Evolutionary conservation across 1,140 invertebrate species (phyloP), one percentile per base, ranked within the genome.

Genomic region (Oreohelix idahoensis): DNA sequence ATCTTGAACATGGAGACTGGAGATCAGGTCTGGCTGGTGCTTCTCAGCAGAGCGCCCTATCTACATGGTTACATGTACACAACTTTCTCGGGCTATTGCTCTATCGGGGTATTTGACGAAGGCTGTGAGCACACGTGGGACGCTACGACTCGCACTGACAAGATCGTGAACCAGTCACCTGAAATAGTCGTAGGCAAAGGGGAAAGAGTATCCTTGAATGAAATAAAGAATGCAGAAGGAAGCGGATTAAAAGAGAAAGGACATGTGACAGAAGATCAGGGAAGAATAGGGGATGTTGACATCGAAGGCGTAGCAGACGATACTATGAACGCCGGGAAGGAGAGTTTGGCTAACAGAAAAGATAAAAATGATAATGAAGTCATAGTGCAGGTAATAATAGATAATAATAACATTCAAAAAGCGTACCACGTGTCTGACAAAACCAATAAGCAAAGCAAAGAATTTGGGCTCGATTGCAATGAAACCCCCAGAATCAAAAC

Each of bases 1-100:
- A 90, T 92, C 74, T 83, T 92, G 85, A 88, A 86, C 74, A 84
- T 92, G 69, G 84, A 86, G 76, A 83, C 85, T 77, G 89, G 89
- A 0, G 90, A 92, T 86, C 87, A 92, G 84, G 89, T 92, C 0
- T 92, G 91, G 91, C 87, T 90, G 76, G 84, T 89, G 49, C 81
- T 88, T 36, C 88, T 91, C 15, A 81, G 86, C 78, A 83, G 88
- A 0, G 91, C 91, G 0, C 88, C 91, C 26, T 89, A 86, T 79
- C 86, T 92, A 38, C 89, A 92, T 86, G 92, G 92, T 35, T 92
- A 91, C 87, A 92, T 92, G 92, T 92, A 92, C 83, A 87, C 91
- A 23, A 91, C 89, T 23, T 92, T 92, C 83, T 92, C 91, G 77
- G 92, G 92, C 32, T 87, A 88, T 79, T 83, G 90, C 26, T 92